Evolutionary conservation across 2,113 vertebrate genomes (phyloP), one percentile per base, ranked within the genome.

Genomic region (Siniperca chuatsi): DNA sequence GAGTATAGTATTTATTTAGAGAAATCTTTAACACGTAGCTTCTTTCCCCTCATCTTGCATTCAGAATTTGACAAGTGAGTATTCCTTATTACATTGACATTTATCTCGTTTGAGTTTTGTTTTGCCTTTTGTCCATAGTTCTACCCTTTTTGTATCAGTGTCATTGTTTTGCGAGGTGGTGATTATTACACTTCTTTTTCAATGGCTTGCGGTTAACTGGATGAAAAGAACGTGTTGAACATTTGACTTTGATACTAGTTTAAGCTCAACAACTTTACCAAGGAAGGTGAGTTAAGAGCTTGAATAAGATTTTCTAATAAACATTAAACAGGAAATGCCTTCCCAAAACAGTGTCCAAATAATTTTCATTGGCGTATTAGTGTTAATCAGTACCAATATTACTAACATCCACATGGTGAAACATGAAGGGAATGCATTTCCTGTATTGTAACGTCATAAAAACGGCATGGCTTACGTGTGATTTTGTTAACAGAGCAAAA

Each of bases 241-340:
- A n/a, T 79, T 89, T 84, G 65, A 83, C 68, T 81, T 54, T 83
- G 58, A 81, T 75, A 44, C 50, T 90, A 86, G 74, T 71, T 90
- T 87, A 78, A 80, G 85, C 61, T 89, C 79, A 73, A 79, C 87
- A 54, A 37, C 72, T 50, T 86, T 57, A 77, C 50, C 8, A 5
- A 87, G 64, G 48, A 92, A 94, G 95, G 95, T 96, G 91, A 96
- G 94, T 93, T 68, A 15, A 84, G 20, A 85, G 64, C 70, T 73
- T 78, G 60, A 72, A 77, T 62, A 33, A 33, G 29, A 37, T 64
- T 62, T 74, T 58, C 10, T n/a, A 13, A 50, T 57, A 8, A 37
- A 72, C 16, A n/a, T 58, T 40, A n/a, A 75, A 5, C 67, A 81
- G 78, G 72, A 87, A 89, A 83, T 76, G 54, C 70, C 60, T 86